These are phyloP conservation scores for Brachypodius melanocephalos DNA, from an alignment of 2,113 vertebrate species.

Conservation along the genomic window DNA sequence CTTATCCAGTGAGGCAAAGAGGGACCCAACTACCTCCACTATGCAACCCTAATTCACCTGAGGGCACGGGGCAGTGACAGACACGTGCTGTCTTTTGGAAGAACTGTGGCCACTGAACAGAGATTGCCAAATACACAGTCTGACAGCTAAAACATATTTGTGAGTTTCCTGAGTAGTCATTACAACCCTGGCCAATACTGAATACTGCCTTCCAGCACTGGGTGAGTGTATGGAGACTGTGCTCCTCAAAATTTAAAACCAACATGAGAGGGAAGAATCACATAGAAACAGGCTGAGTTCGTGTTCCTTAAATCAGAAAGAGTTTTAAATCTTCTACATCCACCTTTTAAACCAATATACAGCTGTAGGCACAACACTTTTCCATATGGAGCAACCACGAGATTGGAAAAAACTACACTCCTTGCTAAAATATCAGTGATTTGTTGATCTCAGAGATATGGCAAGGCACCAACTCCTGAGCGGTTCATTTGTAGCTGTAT, in stretches of 20 bases:
- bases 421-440: not conserved
- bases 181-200: not conserved
- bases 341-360: not conserved
- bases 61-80: not conserved
- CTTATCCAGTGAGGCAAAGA: not conserved
- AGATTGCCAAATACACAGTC: not conserved
- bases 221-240: not conserved
- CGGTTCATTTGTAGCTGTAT: not conserved
- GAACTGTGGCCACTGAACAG: not conserved
- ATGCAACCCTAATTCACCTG: not conserved
- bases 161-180: not conserved
- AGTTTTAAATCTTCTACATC: not conserved
- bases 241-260: not conserved
- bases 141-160: not conserved
- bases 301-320: not conserved
- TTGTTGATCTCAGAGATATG: not conserved
- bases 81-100: not conserved
- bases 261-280: not conserved
- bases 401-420: not conserved
- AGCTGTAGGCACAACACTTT: not conserved
- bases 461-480: not conserved
- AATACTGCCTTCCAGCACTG: not conserved
- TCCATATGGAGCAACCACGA: not conserved
- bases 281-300: not conserved
- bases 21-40: accelerated